Evolutionary conservation across 92 coral and sea anemone genomes (phyloP), one percentile per base, ranked within the genome.

Genomic region (Umimayanthus chanpuru): DNA sequence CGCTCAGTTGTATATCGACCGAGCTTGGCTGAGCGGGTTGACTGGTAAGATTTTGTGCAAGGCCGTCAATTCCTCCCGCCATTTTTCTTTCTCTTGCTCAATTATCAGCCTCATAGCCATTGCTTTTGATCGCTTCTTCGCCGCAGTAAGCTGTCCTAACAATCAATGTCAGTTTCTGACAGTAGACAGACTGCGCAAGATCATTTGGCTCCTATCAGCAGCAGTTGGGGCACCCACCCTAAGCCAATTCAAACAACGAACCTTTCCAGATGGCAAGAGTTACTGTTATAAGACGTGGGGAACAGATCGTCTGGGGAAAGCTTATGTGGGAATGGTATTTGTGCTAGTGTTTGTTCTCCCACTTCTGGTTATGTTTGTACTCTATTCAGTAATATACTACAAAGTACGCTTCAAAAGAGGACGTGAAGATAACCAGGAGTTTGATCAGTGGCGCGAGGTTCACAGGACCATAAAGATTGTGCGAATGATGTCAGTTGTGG

Each of bases 51-150:
- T 89, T 78, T 70, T 84, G 55, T 89, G 91, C 26, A 89, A 89
- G 32, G 41, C 72, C 23, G 89, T 89, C 53, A 89, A 81, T 87
- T 83, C 91, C 20, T 76, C 88, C n/a, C 89, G 89, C 7, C 79
- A 76, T 23, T 81, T 89, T 47, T 84, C 88, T n/a, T 81, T 89
- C 72, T 81, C 89, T 2, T 89, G 88, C 47, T 89, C 91, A 5
- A 79, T 79, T 28, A 77, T 89, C 72, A 84, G 91, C 80, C 85
- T 84, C 23, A 79, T 89, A 49, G 91, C 88, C 38, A 89, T 89
- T 83, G 91, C 89, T 39, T 83, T 84, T 61, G 91, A 89, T 67
- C 80, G 85, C 25, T 89, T 76, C 67, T 53, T 76, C 47, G 85
- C 84, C 47, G 75, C 76, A 49, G 85, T 79, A 26, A 82, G 28